Evolutionary conservation across 2,888 invertebrate genomes (phyloP), one percentile per base, ranked within the genome.

Genomic region (Therioaphis trifolii): DNA sequence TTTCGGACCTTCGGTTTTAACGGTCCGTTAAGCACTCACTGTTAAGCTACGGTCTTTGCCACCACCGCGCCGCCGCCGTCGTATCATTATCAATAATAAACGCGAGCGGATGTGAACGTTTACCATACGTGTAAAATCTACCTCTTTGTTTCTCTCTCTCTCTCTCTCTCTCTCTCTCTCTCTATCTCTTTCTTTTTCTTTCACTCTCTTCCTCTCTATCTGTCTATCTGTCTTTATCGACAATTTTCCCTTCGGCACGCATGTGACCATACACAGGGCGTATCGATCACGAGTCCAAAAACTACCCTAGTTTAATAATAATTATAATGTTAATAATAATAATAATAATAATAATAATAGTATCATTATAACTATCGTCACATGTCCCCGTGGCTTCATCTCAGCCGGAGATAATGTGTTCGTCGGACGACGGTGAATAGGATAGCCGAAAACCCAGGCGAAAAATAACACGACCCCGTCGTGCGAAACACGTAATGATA

Each of bases 41-140:
- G 80, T 80, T 61, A 49, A 80, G 71, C 69, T 35, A 29, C 49
- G 76, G n/a, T 18, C 35, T 35, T 35, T 35, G 35, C 35, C 35
- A 7, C 66, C 74, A 40, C 35, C 78, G 24, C 7, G 35, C 35
- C 35, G 35, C 66, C 74, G 55, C 35, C 78, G 24, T 52, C 78
- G 68, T 55, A 55, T 55, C 78, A 27, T 79, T 79, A 69, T 79
- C 78, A 55, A 79, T 79, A 79, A 69, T 69, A 79, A 69, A 79
- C 78, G 55, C 69, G n/a, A 55, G 55, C 78, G 55, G 68, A 79
- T 79, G 66, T 52, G 77, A 78, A 78, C 66, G 77, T 68, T 78
- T 52, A 78, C 77, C 77, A 68, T 78, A 68, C 68, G 55, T 66
- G 61, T 52, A 66, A 72, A 49, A 46, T 11, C 49, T 52, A 52